Evolutionary conservation across 2,888 invertebrate species (phyloP), one percentile per base, ranked within the genome.

Genomic region (Antitype chi): DNA sequence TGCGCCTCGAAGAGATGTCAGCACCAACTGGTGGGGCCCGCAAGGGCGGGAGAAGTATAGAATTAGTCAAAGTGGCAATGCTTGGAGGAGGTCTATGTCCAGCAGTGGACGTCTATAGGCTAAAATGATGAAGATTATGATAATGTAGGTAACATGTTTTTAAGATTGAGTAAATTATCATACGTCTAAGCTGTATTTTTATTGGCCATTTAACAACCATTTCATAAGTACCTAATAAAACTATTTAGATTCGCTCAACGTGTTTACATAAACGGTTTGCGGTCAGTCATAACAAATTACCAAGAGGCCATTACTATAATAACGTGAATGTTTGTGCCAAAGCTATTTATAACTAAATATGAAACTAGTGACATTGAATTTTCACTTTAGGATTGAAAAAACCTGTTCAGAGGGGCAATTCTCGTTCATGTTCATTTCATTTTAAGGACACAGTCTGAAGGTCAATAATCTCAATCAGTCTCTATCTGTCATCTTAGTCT

Each of bases 261-360:
- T 83, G 70, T 83, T 81, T 83, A 70, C 64, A 53, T n/a, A 53
- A 70, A 66, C 60, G 47, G 64, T 72, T 78, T 53, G 73, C 60
- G 28, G 59, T 25, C 47, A 77, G 78, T 78, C 81, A 73, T 78
- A 83, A 78, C 73, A 81, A 69, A 78, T 82, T 80, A 62, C 32
- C 20, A 20, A 78, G 62, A 28, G 71, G 59, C 8, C 70, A 49
- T 63, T 63, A 63, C 38, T n/a, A 52, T 80, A 63, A 72, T 57
- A 80, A 8, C 71, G n/a, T 20, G 60, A 79, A 63, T 28, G 38
- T 49, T 13, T 71, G 59, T 53, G 77, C 77, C 80, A 78, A 80
- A 28, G 52, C n/a, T 80, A 77, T 77, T 78, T 38, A 71, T 71
- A 77, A 38, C 25, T 25, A 38, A 64, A 47, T 78, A 66, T 53